Evolutionary conservation across 2,797 vertebrate genomes (phyloP).

Genomic region (Vipera ursinii): DNA sequence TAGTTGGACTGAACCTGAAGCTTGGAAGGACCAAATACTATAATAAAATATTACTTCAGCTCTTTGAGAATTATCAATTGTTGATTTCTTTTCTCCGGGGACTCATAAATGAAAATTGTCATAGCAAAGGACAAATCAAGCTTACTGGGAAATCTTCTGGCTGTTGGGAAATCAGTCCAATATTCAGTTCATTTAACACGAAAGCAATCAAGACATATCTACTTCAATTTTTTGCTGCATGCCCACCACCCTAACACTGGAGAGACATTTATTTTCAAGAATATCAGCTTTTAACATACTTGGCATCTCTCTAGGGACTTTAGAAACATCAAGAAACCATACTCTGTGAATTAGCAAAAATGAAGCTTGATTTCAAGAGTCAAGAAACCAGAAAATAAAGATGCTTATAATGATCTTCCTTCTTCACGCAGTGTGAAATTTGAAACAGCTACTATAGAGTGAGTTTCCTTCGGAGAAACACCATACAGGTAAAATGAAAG

Average conservation of each 20-base stretch:
- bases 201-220: conserved; percentile 44
- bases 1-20: not conserved
- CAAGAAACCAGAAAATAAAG: conserved; percentile 5
- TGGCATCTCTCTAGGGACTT: conserved; percentile 24
- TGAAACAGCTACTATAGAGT: not conserved
- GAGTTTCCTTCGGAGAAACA: not conserved
- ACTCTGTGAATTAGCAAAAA: conserved; percentile 14
- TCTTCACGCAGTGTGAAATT: not conserved
- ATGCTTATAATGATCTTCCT: not conserved
- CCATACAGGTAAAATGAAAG: not conserved
- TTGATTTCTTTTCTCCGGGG: conserved; percentile 32
- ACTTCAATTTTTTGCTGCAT: conserved; percentile 24
- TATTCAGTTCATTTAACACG: conserved; percentile 40
- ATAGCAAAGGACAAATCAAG: conserved; percentile 40
- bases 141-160: conserved; percentile 27
- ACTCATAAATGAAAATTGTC: conserved; percentile 40
- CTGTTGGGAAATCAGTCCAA: conserved; percentile 33
- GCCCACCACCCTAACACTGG: conserved; percentile 15
- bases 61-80: conserved; percentile 28
- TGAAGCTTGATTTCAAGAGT: conserved; percentile 21
- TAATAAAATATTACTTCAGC: conserved; percentile 1
- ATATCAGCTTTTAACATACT: conserved; percentile 34
- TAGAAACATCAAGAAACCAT: not conserved
- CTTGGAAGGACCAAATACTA: conserved; percentile 8
- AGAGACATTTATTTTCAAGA: conserved; percentile 45